Base-by-base conservation (phyloP, 2,113 vertebrate genomes). In the Chloebia gouldiae region DNA sequence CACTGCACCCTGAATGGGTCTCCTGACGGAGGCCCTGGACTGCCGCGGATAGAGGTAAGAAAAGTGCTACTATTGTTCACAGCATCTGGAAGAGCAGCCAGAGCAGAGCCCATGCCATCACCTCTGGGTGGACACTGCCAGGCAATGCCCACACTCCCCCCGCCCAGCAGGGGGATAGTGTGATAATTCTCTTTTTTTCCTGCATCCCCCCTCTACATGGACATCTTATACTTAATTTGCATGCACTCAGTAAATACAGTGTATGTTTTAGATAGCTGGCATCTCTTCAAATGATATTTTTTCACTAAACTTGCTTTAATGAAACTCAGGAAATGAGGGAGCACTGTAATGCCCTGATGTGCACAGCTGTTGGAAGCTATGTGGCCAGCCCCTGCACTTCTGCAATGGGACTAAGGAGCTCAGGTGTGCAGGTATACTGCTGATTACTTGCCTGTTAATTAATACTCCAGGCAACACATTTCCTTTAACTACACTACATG, bases 241-340 rank as follows among this genome's bases (percentile, higher is more conserved):
- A 66, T 6, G 30, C 40, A 64, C 68, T 93, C 50, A 54, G 73
- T 30, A 59, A 86, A 96, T 91, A 37, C 21, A 66, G 65, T 57
- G 47, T 75, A 65, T 79, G 79, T 94, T 94, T 96, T 69, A 91
- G 91, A 83, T 92, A 91, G 93, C 92, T 95, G 94, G 71, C 23
- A 31, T 33, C 86, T 91, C 73, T 92, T 93, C 90, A 96, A 97
- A 97, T 93, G 81, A 96, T 64, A 91, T 95, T 97, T 93, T 79
- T 94, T 65, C 42, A 68, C 68, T 73, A 27, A 95, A 95, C 83
- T 93, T 90, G 33, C 73, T 83, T 80, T 93, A 95, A 93, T 91
- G 95, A 96, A 94, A 81, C 63, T 59, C 81, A 79, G 35, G 69
- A 86, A 78, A 50, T 4, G 2, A 93, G 86, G 64, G 79, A 91